A percentile compares a stretch with the other conserved stretches of the same genome.
These are phyloP conservation scores for Ctenochaetus hawaiiensis DNA, from an alignment of 2,797 vertebrate species.

Conservation along the genomic window DNA sequence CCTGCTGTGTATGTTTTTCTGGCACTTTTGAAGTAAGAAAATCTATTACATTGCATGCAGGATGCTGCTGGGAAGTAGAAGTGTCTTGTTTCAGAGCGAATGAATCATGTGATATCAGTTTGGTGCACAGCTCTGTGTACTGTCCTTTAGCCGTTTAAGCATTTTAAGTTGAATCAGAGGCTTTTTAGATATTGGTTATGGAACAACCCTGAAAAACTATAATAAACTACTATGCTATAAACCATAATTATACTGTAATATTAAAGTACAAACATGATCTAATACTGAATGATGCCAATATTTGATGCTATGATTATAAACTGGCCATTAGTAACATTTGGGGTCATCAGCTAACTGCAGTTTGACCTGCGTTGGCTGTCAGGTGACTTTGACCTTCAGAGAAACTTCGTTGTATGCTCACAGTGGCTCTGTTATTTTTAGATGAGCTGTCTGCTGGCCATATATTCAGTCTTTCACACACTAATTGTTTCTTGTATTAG, in stretches of 20 bases:
- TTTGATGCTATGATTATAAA: background rate
- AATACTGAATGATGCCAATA: background rate
- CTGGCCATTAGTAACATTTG: background rate
- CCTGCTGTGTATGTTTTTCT: no score
- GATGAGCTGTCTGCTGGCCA: constrained; percentile 32
- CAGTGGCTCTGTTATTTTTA: constrained; percentile 71
- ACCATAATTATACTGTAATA: background rate
- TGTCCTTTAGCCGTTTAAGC: no score
- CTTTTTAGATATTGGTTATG: no score
- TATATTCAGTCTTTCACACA: constrained; percentile 30
- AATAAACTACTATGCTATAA: background rate
- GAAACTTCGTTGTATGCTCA: constrained; percentile 46
- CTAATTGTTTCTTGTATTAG: constrained; percentile 3
- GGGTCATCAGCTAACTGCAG: constrained; percentile 8
- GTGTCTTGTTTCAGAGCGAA: no score
- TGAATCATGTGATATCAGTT: no score
- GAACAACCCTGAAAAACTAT: background rate
- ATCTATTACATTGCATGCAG: no score
- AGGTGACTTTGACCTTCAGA: constrained; percentile 71
- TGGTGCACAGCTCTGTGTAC: no score
- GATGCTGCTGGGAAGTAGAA: no score
- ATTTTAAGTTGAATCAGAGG: no score
- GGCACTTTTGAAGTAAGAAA: no score
- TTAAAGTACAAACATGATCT: background rate
- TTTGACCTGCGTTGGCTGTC: constrained; percentile 50